A percentile compares a stretch with the other conserved stretches of the same genome.
Conservation (phyloP, 1,140 invertebrate genomes). For the Dinoponera quadriceps region DNA sequence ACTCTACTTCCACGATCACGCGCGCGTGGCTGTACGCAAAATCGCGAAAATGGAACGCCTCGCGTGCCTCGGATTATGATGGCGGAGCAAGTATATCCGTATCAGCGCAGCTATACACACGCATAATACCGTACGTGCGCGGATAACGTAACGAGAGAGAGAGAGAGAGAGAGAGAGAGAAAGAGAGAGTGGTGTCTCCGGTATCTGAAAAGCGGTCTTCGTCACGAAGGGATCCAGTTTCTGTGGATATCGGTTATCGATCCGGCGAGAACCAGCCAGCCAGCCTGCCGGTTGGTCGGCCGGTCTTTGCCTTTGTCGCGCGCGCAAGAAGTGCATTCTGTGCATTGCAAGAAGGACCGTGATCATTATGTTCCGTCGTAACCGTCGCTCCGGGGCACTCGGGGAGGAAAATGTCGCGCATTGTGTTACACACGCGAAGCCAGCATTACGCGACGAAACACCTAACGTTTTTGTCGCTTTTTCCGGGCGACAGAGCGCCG, state of each 20-base stretch:
- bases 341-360: slow-evolving; percentile 1
- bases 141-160: slow-evolving; percentile 32
- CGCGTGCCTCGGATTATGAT: slow-evolving; percentile 54
- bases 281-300: neutral
- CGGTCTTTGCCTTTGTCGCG: slow-evolving; percentile 44
- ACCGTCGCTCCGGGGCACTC: neutral
- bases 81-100: slow-evolving; percentile 21
- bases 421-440: neutral
- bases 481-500: neutral
- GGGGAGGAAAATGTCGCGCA: neutral
- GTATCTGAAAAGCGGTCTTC: slow-evolving; percentile 2
- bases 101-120: slow-evolving; percentile 34
- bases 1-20: no score
- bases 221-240: slow-evolving; percentile 63
- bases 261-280: slow-evolving; percentile 5
- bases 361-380: slow-evolving; percentile 26
- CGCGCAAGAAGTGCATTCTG: slow-evolving; percentile 6
- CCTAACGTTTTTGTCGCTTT: neutral
- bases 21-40: neutral
- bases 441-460: neutral
- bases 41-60: slow-evolving; percentile 46
- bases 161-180: no score
- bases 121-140: slow-evolving; percentile 65
- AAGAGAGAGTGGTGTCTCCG: no score
- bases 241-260: slow-evolving; percentile 74